Evolutionary conservation across 1,140 invertebrate genomes (phyloP).

Genomic region (Colletes latitarsis): DNA sequence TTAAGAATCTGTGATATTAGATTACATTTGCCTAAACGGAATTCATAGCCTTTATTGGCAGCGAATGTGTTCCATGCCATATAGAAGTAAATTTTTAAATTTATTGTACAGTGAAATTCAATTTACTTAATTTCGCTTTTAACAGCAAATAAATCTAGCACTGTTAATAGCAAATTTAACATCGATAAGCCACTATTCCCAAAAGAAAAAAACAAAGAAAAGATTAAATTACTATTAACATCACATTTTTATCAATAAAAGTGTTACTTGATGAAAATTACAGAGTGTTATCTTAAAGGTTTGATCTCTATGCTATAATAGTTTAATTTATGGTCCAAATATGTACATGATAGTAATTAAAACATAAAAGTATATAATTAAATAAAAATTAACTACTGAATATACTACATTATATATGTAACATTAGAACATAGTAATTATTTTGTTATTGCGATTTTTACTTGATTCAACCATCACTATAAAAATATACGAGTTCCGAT

Average conservation of each 20-base stretch:
- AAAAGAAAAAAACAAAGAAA: background rate
- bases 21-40: constrained; percentile 37
- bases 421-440: constrained; percentile 39
- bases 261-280: constrained; percentile 3
- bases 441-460: constrained; percentile 36
- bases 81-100: constrained; percentile 30
- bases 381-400: constrained; percentile 12
- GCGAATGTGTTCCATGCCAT: constrained; percentile 17
- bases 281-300: constrained; percentile 17
- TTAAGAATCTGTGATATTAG: constrained; percentile 52
- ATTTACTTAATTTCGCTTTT: constrained; percentile 20
- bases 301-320: constrained; percentile 33
- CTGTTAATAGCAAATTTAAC: constrained; percentile 32
- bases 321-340: constrained; percentile 30
- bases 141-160: constrained; percentile 30
- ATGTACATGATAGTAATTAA: constrained; percentile 6
- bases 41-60: constrained; percentile 25
- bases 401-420: constrained; percentile 1
- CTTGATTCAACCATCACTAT: constrained; percentile 4
- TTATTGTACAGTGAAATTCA: background rate
- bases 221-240: constrained; percentile 10
- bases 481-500: constrained; percentile 7
- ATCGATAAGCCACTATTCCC: background rate
- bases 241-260: constrained; percentile 32
- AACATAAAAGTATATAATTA: constrained; percentile 10